Percentiles rank a stretch among this genome's conserved stretches.
Conservation (phyloP, 2,797 vertebrate species). For the Steatocranus sp. region DNA sequence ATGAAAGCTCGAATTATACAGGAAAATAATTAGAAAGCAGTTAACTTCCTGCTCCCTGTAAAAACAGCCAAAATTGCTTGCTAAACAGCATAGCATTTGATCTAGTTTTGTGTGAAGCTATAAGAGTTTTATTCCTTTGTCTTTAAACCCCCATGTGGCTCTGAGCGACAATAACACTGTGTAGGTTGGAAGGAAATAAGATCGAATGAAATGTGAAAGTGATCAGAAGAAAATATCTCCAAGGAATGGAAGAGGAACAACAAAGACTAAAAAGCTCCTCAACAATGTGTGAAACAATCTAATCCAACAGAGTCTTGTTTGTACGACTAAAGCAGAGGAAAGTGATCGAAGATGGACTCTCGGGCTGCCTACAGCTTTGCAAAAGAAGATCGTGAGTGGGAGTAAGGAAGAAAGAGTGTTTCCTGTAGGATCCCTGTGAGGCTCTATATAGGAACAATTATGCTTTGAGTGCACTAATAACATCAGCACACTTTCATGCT, state of each 20-base stretch:
- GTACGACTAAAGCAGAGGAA: background rate
- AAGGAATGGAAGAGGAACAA: background rate
- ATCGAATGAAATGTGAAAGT: background rate
- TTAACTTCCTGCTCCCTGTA: background rate
- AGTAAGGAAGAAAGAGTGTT: background rate
- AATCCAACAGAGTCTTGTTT: background rate
- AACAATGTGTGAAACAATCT: background rate
- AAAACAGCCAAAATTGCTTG: constrained; percentile 1
- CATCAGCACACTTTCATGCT: background rate
- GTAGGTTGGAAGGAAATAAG: background rate
- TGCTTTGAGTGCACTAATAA: background rate
- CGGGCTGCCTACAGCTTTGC: background rate
- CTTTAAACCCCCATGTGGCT: background rate
- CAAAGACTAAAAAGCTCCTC: background rate
- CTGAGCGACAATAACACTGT: background rate
- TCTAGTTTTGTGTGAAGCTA: background rate
- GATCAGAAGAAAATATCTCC: background rate
- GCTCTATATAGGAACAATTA: background rate
- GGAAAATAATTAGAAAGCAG: constrained; percentile 1
- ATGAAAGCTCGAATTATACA: background rate
- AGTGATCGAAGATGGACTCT: background rate
- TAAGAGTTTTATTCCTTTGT: background rate
- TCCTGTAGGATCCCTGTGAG: background rate
- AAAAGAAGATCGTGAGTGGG: background rate
- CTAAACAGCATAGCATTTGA: background rate